phyloP scores from a whole-genome alignment of 1,140 invertebrate species.

The Diprion similis region DNA sequence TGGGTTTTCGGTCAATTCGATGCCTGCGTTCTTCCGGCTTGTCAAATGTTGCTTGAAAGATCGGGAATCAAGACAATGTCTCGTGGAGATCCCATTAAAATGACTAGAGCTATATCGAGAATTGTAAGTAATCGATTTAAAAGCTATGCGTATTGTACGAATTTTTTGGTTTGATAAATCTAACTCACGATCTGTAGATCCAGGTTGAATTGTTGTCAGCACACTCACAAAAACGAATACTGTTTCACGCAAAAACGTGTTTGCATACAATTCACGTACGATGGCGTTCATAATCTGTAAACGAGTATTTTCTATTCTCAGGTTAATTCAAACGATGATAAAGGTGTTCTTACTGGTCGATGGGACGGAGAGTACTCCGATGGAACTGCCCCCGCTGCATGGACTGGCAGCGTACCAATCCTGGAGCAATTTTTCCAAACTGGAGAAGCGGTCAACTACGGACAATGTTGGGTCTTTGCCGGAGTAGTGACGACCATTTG shows the following conservation, averaged over 20 bases:
- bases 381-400: slow-evolving; percentile 64
- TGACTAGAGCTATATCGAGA: slow-evolving; percentile 74
- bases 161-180: slow-evolving; percentile 14
- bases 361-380: slow-evolving; percentile 73
- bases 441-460: slow-evolving; percentile 66
- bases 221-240: background rate
- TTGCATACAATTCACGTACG: too few relatives aligned
- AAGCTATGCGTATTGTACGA: background rate
- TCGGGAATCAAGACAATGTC: slow-evolving; percentile 51
- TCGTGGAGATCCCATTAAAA: slow-evolving; percentile 75
- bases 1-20: slow-evolving; percentile 74
- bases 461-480: slow-evolving; percentile 76
- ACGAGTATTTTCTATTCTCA: slow-evolving; percentile 31
- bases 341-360: slow-evolving; percentile 67
- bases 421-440: slow-evolving; percentile 64
- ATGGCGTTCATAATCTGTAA: too few relatives aligned
- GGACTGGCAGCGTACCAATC: slow-evolving; percentile 67
- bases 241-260: background rate
- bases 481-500: slow-evolving; percentile 69
- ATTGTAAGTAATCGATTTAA: slow-evolving; percentile 59
- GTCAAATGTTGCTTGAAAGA: slow-evolving; percentile 61
- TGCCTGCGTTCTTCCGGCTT: slow-evolving; percentile 64
- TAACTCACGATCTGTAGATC: background rate
- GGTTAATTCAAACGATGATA: slow-evolving; percentile 68
- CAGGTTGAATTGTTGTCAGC: background rate